These are phyloP conservation scores for Hipparchia sbordonii DNA, from an alignment of 2,888 invertebrate genomes.

Conservation along the genomic window DNA sequence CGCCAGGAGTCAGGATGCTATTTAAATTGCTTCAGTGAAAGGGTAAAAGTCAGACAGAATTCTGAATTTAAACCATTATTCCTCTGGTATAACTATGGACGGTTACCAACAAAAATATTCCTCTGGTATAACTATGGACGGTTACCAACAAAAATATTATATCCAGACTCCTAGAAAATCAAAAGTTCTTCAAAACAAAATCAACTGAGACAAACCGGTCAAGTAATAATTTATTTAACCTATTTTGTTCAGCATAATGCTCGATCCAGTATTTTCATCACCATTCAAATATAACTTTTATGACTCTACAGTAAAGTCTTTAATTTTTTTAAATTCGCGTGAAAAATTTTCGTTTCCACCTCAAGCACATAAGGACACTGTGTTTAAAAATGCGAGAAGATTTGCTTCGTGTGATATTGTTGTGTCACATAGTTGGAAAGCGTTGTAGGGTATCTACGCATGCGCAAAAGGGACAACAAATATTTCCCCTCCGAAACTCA, in stretches of 20 bases:
- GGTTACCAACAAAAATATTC: background rate
- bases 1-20: too few relatives aligned
- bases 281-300: slow-evolving; percentile 28
- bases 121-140: too few relatives aligned
- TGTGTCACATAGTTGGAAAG: slow-evolving; percentile 33
- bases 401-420: slow-evolving; percentile 19
- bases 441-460: slow-evolving; percentile 34
- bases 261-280: slow-evolving; percentile 13
- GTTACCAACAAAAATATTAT: background rate
- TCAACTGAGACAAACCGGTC: background rate
- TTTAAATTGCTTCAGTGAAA: too few relatives aligned
- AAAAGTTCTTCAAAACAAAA: background rate
- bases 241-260: background rate
- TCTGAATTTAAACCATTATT: too few relatives aligned
- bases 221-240: background rate
- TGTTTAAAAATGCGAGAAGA: slow-evolving; percentile 10
- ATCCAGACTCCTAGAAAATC: background rate
- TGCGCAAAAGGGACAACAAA: slow-evolving; percentile 39
- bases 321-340: slow-evolving; percentile 20
- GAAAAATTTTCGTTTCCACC: slow-evolving; percentile 1
- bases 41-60: too few relatives aligned
- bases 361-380: slow-evolving; percentile 21
- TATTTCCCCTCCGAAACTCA: slow-evolving; percentile 37
- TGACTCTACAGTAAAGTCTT: slow-evolving; percentile 18
- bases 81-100: too few relatives aligned